phyloP scores from a whole-genome alignment of 2,888 invertebrate species.

The Pocota personata region DNA sequence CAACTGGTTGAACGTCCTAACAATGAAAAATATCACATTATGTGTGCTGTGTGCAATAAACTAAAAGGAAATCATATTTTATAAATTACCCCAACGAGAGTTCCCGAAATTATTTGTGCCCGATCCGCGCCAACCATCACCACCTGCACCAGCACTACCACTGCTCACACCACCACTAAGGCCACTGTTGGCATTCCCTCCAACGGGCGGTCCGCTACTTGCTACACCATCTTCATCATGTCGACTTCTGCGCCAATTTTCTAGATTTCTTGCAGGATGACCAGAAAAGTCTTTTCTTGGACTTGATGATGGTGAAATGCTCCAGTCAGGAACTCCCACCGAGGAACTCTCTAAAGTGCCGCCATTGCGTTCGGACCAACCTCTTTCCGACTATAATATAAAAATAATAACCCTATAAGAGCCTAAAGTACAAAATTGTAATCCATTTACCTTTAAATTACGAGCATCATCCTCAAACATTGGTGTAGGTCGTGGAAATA shows the following conservation, averaged over 20 bases:
- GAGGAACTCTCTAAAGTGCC: constrained; percentile 76
- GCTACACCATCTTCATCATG: constrained; percentile 77
- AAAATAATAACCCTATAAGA: no score
- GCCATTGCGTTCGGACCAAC: constrained; percentile 81
- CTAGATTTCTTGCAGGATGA: constrained; percentile 79
- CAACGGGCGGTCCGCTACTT: constrained; percentile 26
- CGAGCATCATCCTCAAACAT: constrained; percentile 80
- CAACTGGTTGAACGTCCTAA: constrained; percentile 81
- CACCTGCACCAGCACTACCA: constrained; percentile 25
- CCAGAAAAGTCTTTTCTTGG: constrained; percentile 81
- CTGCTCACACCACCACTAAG: background rate
- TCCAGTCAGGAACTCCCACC: constrained; percentile 78
- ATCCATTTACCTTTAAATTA: constrained; percentile 57
- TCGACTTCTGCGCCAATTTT: constrained; percentile 81
- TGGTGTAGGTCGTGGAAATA: constrained; percentile 80
- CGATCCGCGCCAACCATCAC: constrained; percentile 75
- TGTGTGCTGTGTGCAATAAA: no score
- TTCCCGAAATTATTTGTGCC: constrained; percentile 73
- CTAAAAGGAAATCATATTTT: background rate
- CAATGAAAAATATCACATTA: background rate
- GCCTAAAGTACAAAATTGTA: background rate
- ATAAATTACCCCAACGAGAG: constrained; percentile 80
- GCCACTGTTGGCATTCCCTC: constrained; percentile 28
- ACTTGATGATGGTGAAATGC: constrained; percentile 80
- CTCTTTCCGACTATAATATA: constrained; percentile 78